Evolutionary conservation across 1,140 invertebrate genomes (phyloP), one percentile per base, ranked within the genome.

Genomic region (Rhagoletis zephyria): DNA sequence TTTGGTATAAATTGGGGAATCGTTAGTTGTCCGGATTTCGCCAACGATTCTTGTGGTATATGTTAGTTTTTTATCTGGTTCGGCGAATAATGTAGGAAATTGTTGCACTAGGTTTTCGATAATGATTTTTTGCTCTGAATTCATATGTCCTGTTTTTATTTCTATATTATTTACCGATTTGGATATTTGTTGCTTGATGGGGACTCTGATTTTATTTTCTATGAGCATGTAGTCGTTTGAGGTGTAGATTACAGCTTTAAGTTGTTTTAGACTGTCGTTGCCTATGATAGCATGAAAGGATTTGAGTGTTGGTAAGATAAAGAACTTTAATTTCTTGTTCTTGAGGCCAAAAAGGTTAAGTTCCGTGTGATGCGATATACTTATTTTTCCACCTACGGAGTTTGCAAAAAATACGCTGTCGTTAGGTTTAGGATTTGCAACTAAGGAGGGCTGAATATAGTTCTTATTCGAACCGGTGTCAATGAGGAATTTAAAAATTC

Each of bases 51-150:
- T 89, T 19, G 30, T 30, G 30, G 86, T 87, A 56, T 87, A 89
- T 1, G 89, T 89, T 1, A 88, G 85, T 86, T 87, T 89, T 86
- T 87, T 16, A 16, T 89, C 51, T 2, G 87, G 88, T 9, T 89
- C 10, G 51, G 10, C 1, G 51, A 56, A 56, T 10, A 56, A 64
- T 9, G 88, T 30, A 30, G 30, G 30, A 30, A 30, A 30, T 30
- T 30, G 30, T 30, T 30, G 30, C 65, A 16, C 88, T 88, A 5
- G 88, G 48, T 6, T 65, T 85, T 19, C 63, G 12, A 7, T 61
- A 65, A 9, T 51, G 59, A 74, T 85, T 7, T 81, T 59, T 45
- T 87, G 19, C 4, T 67, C 60, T 14, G 0, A 9, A 86, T 65
- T 88, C 30, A 40, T 14, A 42, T 88, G 87, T 4, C 40, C 51